These are phyloP conservation scores for Polypterus bichir DNA, from an alignment of 2,113 vertebrate species.

Conservation along the genomic window DNA sequence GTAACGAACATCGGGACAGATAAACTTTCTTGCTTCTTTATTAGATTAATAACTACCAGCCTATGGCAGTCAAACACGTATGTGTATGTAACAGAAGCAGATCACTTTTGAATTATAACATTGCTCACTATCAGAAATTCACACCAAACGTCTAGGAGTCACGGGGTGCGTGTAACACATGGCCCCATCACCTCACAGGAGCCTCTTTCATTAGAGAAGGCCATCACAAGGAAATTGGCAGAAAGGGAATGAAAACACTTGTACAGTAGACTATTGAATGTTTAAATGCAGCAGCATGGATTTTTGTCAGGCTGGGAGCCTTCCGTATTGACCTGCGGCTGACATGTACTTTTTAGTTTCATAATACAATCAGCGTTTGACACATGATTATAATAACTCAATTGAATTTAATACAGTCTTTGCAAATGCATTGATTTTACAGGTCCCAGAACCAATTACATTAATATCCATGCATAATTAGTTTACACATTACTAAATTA, in stretches of 20 bases:
- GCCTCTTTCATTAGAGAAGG: slow-evolving; percentile 13
- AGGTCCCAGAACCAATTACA: slow-evolving; percentile 86
- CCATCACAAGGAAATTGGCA: slow-evolving; percentile 4
- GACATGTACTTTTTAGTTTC: slow-evolving; percentile 65
- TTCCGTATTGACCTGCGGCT: slow-evolving; percentile 47
- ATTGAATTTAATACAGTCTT: slow-evolving; percentile 73
- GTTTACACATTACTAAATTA: slow-evolving; percentile 99
- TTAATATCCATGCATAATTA: slow-evolving; percentile 99
- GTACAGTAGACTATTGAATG: slow-evolving; percentile 38
- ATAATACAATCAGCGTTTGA: slow-evolving; percentile 71
- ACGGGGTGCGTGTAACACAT: too few species aligned
- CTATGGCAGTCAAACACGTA: too few species aligned
- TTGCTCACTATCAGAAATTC: too few species aligned
- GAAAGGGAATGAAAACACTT: slow-evolving; percentile 6
- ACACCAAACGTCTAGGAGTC: too few species aligned
- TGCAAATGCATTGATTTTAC: slow-evolving; percentile 97
- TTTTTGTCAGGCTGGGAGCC: slow-evolving; percentile 45
- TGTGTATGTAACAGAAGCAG: too few species aligned
- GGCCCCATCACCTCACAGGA: background rate
- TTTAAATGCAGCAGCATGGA: slow-evolving; percentile 25
- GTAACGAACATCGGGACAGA: too few species aligned
- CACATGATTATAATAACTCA: slow-evolving; percentile 69
- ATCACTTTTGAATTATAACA: too few species aligned
- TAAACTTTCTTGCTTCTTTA: too few species aligned
- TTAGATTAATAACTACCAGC: too few species aligned